Conservation (phyloP, 2,888 invertebrate genomes). For the Ditula angustiorana region DNA sequence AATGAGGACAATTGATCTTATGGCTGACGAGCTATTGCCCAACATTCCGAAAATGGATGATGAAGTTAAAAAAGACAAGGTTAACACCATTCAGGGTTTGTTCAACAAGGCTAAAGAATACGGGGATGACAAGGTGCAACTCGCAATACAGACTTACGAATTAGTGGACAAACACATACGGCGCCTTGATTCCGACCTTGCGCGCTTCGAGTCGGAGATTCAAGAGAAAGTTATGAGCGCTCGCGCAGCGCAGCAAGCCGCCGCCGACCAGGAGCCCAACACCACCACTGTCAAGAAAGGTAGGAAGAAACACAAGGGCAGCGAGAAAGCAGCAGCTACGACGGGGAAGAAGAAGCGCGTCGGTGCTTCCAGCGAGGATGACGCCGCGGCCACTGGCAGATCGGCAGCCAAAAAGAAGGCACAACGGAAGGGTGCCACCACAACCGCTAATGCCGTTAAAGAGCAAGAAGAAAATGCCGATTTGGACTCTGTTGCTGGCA, state of each 20-base stretch:
- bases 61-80: conserved; percentile 93
- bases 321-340: conserved; percentile 68
- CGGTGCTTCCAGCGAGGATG: conserved; percentile 83
- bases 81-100: conserved; percentile 93
- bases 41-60: conserved; percentile 89
- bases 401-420: conserved; percentile 78
- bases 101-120: conserved; percentile 98
- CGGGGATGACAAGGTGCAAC: conserved; percentile 98
- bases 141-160: conserved; percentile 99
- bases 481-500: conserved; percentile 83
- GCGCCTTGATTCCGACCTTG: conserved; percentile 97
- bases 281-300: conserved; percentile 78
- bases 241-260: conserved; percentile 85
- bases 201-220: conserved; percentile 98
- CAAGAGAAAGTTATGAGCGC: conserved; percentile 96
- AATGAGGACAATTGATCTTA: conserved; percentile 96
- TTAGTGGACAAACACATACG: conserved; percentile 99
- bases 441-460: conserved; percentile 67
- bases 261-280: conserved; percentile 76
- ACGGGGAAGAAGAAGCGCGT: conserved; percentile 83
- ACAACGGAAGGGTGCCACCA: conserved; percentile 69
- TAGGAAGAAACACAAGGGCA: conserved; percentile 76
- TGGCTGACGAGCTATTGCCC: conserved; percentile 92
- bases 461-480: conserved; percentile 79
- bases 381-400: conserved; percentile 67